These are phyloP conservation scores for Calcarius ornatus DNA, from an alignment of 2,113 vertebrate genomes.

Conservation along the genomic window DNA sequence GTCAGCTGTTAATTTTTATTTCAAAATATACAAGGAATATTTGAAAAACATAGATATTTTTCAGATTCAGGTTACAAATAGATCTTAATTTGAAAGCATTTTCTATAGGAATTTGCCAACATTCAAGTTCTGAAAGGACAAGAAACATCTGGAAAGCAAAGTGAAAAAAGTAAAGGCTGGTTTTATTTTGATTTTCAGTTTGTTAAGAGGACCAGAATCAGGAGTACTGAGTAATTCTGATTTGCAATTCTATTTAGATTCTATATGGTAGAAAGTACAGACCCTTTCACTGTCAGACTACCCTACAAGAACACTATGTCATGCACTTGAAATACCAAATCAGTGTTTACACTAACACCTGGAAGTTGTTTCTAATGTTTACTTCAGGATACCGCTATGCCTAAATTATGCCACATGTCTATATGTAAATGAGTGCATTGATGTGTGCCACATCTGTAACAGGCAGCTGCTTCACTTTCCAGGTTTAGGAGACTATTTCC, in stretches of 20 bases:
- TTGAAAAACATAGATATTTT: neutral
- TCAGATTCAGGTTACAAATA: neutral
- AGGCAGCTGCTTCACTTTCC: neutral
- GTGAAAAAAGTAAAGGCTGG: neutral
- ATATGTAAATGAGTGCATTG: neutral
- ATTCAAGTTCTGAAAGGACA: neutral
- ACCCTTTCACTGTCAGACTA: neutral
- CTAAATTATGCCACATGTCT: neutral
- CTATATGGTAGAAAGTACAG: neutral
- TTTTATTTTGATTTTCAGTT: neutral
- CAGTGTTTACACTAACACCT: neutral
- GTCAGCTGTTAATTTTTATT: neutral
- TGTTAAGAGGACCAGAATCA: neutral
- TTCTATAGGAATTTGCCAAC: neutral
- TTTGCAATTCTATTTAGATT: neutral
- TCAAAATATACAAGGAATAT: neutral
- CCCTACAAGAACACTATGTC: neutral
- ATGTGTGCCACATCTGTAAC: neutral
- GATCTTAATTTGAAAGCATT: neutral
- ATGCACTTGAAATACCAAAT: neutral
- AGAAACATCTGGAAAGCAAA: neutral
- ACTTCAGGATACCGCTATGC: neutral
- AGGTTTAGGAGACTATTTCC: neutral
- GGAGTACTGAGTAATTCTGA: neutral
- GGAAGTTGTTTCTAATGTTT: neutral